Conservation (phyloP, 2,888 invertebrate species). For the Eurytoma californica region DNA sequence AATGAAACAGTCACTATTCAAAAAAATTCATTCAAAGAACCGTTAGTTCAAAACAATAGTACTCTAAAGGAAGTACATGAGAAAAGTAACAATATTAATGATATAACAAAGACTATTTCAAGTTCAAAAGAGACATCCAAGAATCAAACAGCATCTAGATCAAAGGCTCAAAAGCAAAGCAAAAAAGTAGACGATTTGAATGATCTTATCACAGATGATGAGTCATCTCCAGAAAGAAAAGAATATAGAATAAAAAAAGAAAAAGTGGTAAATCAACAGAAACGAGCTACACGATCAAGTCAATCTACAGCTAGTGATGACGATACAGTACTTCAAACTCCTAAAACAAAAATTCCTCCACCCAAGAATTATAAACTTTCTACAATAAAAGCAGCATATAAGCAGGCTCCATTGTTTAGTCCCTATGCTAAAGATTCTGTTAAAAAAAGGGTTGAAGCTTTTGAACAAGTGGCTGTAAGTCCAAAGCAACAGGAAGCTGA, state of each 20-base stretch:
- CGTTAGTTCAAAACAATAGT: slow-evolving; percentile 39
- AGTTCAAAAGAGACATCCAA: slow-evolving; percentile 1
- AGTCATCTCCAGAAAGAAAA: slow-evolving; percentile 67
- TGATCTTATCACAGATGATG: slow-evolving; percentile 70
- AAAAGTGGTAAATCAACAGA: slow-evolving; percentile 46
- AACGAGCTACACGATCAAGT: slow-evolving; percentile 49
- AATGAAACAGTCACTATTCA: slow-evolving; percentile 67
- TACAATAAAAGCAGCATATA: slow-evolving; percentile 66
- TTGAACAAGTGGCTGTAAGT: slow-evolving; percentile 76
- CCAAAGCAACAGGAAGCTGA: slow-evolving; percentile 62
- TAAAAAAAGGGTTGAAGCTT: slow-evolving; percentile 79
- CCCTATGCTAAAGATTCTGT: slow-evolving; percentile 79
- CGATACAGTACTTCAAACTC: slow-evolving; percentile 63
- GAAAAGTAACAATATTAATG: slow-evolving; percentile 4
- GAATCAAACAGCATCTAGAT: neutral
- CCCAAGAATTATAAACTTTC: slow-evolving; percentile 42
- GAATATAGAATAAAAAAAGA: slow-evolving; percentile 51
- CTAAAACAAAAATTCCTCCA: slow-evolving; percentile 58
- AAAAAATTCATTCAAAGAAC: slow-evolving; percentile 47
- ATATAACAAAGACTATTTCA: neutral
- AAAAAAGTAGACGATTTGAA: slow-evolving; percentile 59
- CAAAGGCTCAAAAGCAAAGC: slow-evolving; percentile 14
- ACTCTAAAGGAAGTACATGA: slow-evolving; percentile 33
- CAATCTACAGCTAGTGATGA: slow-evolving; percentile 58
- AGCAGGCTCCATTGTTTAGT: slow-evolving; percentile 75